Evolutionary conservation across 2,113 vertebrate genomes (phyloP).

Genomic region (Columbina picui): DNA sequence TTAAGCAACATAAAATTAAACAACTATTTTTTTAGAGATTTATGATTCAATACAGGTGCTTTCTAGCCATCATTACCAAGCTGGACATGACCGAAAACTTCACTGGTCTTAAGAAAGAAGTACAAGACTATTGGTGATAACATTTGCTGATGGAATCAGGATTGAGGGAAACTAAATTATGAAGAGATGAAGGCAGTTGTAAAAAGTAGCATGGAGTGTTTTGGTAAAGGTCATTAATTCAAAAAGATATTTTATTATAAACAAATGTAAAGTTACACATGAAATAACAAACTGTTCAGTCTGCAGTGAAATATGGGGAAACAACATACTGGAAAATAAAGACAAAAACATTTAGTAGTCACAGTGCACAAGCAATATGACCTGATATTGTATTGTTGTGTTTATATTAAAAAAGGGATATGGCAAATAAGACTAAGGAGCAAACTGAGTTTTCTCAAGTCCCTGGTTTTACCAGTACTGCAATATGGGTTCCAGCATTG

Average conservation of each 20-base stretch:
- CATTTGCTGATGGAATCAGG: not conserved
- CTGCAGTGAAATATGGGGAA: not conserved
- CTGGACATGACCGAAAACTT: not conserved
- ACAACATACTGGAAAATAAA: not conserved
- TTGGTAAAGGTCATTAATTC: not conserved
- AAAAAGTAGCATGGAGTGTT: not conserved
- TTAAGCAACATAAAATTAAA: not conserved
- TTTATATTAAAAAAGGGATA: not conserved
- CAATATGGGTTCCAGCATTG: not conserved
- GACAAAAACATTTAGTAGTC: not conserved
- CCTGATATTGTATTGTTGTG: not conserved
- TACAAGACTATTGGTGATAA: not conserved
- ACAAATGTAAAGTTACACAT: not conserved
- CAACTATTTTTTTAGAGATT: not conserved
- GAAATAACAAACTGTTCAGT: not conserved
- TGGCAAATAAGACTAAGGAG: not conserved
- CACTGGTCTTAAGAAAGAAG: not conserved
- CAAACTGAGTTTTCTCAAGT: not conserved
- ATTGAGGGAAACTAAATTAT: not conserved
- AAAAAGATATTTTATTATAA: not conserved
- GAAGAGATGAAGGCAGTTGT: not conserved
- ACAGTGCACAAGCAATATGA: not conserved
- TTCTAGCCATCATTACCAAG: not conserved
- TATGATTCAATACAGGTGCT: not conserved
- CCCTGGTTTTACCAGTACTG: not conserved